A percentile compares a stretch with the other conserved stretches of the same genome.
These are phyloP conservation scores for Podarcis siculus DNA, from an alignment of 2,797 vertebrate species.

Conservation along the genomic window DNA sequence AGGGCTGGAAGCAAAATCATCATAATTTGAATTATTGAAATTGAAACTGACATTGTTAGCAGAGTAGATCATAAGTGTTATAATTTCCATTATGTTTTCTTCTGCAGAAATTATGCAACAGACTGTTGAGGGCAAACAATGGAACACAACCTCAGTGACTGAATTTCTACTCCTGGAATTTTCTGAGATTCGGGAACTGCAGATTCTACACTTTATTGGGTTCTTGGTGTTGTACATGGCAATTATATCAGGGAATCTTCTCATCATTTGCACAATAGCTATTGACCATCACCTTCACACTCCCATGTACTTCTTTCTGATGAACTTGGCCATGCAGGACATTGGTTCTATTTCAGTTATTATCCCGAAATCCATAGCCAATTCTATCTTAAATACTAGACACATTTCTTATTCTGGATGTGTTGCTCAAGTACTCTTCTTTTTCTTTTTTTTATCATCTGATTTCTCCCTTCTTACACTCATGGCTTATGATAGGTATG, in stretches of 20 bases:
- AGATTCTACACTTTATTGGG: slow-evolving; percentile 2
- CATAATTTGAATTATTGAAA: background rate
- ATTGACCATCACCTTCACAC: slow-evolving; percentile 22
- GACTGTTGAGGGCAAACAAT: background rate
- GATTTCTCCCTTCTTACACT: slow-evolving; percentile 30
- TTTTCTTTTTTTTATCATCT: slow-evolving; percentile 2
- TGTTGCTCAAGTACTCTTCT: slow-evolving; percentile 29
- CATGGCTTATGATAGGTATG: slow-evolving; percentile 41
- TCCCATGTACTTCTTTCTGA: slow-evolving; percentile 42
- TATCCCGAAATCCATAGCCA: slow-evolving; percentile 31
- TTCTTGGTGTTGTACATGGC: slow-evolving; percentile 27
- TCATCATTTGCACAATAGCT: slow-evolving; percentile 16
- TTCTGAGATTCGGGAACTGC: background rate
- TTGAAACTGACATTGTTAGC: background rate
- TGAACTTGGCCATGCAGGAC: slow-evolving; percentile 37
- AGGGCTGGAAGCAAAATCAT: background rate
- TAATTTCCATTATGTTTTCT: background rate
- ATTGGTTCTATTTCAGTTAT: slow-evolving; percentile 28
- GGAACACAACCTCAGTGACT: background rate
- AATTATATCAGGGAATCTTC: slow-evolving; percentile 16
- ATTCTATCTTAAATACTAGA: background rate
- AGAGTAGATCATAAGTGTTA: background rate
- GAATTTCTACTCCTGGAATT: slow-evolving; percentile 39
- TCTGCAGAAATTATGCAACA: background rate
- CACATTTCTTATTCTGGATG: slow-evolving; percentile 35